These are phyloP conservation scores for Pristionchus fissidentatus DNA, from an alignment of 2,888 invertebrate genomes.

Conservation along the genomic window DNA sequence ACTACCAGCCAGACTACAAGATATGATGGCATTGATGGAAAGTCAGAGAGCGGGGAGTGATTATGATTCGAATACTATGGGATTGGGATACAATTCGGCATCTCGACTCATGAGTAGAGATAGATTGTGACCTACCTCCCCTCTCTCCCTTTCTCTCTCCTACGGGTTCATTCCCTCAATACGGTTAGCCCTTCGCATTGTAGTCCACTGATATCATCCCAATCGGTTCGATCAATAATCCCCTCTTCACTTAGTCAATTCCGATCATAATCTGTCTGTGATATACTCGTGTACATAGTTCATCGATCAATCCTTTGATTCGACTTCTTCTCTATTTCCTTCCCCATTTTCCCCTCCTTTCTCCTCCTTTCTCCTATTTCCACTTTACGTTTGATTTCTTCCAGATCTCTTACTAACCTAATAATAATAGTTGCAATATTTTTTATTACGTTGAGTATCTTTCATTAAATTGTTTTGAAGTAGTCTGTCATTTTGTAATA, in stretches of 20 bases:
- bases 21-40: slow-evolving; percentile 64
- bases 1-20: slow-evolving; percentile 59
- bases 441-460: slow-evolving; percentile 20
- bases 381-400: not conserved
- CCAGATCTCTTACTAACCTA: slow-evolving; percentile 14
- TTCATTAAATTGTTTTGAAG: not conserved
- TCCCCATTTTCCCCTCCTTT: not conserved
- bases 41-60: slow-evolving; percentile 59
- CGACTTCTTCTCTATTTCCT: not conserved
- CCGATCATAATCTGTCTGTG: slow-evolving; percentile 28
- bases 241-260: not conserved
- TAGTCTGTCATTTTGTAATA: slow-evolving; percentile 22
- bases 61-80: slow-evolving; percentile 66
- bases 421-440: slow-evolving; percentile 41
- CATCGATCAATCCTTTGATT: not conserved
- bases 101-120: slow-evolving; percentile 62
- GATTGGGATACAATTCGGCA: slow-evolving; percentile 64
- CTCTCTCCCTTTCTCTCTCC: not conserved
- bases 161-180: not conserved
- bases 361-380: not conserved
- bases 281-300: slow-evolving; percentile 37
- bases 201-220: not conserved
- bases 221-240: slow-evolving; percentile 8
- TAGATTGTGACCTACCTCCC: not conserved
- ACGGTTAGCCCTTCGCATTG: not conserved